phyloP scores from a whole-genome alignment of 2,113 vertebrate species.

The Nesogale talazaci region DNA sequence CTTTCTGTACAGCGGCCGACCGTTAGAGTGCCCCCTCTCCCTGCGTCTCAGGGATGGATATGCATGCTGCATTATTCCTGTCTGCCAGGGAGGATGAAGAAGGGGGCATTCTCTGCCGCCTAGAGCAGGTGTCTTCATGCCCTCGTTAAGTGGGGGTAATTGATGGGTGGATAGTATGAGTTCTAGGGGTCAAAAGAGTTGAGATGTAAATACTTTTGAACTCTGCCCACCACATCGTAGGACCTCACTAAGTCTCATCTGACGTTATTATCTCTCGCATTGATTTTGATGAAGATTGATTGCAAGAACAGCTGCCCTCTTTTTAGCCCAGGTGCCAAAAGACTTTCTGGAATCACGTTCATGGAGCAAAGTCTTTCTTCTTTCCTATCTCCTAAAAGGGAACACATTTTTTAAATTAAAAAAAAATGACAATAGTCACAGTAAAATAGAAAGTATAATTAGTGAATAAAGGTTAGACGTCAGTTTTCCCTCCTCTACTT shows the following conservation, averaged over 20 bases:
- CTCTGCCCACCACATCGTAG: neutral
- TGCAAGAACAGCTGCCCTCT: neutral
- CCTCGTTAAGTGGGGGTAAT: neutral
- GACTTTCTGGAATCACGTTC: neutral
- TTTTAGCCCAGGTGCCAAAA: neutral
- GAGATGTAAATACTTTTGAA: neutral
- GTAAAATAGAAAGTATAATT: neutral
- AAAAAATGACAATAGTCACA: neutral
- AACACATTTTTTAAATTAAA: neutral
- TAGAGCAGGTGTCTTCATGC: neutral
- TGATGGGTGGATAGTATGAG: neutral
- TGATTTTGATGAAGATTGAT: neutral
- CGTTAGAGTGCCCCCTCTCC: neutral
- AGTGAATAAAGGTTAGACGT: neutral
- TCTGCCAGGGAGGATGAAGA: neutral
- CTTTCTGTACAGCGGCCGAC: too few relatives aligned
- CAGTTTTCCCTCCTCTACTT: neutral
- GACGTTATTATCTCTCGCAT: neutral
- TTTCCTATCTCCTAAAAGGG: neutral
- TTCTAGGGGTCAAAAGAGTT: neutral
- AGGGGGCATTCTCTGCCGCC: neutral
- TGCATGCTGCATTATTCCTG: neutral
- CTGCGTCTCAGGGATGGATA: neutral
- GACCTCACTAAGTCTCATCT: neutral
- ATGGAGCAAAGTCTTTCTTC: neutral